Evolutionary conservation across 2,797 vertebrate species (phyloP).

Genomic region (Melanotaenia nigrans): DNA sequence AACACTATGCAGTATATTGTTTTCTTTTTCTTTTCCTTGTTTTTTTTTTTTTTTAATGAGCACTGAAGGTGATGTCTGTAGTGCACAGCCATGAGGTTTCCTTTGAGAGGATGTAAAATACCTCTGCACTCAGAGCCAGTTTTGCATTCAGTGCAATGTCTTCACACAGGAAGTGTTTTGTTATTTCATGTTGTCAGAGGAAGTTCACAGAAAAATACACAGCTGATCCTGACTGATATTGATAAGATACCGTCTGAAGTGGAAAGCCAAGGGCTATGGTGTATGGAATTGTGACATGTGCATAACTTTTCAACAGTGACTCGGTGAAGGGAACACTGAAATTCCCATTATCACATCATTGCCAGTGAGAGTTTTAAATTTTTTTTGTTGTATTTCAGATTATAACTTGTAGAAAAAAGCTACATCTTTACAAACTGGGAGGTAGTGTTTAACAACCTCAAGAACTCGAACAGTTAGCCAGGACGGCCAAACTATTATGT

Average conservation of each 20-base stretch:
- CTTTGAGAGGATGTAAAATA: not conserved
- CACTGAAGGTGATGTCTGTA: not conserved
- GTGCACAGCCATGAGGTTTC: not conserved
- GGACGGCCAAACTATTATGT: not conserved
- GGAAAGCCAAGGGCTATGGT: not conserved
- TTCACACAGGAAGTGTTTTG: not conserved
- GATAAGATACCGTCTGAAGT: not conserved
- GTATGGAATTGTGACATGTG: too few species aligned
- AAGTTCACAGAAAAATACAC: not conserved
- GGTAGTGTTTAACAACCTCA: not conserved
- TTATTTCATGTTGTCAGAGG: not conserved
- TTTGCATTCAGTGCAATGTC: not conserved
- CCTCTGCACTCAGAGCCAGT: not conserved
- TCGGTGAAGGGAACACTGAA: constrained; percentile 10
- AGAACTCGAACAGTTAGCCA: constrained; percentile 1
- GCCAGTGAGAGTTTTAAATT: too few species aligned
- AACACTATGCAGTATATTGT: not conserved
- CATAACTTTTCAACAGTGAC: not conserved
- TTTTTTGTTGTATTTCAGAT: not conserved
- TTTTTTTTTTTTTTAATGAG: not conserved
- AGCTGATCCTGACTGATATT: not conserved
- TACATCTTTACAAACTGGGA: not conserved
- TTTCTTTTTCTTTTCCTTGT: not conserved
- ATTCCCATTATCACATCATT: not conserved
- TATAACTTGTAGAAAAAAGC: not conserved